Conservation (phyloP, 2,888 invertebrate species). For the Eledona agricola region DNA sequence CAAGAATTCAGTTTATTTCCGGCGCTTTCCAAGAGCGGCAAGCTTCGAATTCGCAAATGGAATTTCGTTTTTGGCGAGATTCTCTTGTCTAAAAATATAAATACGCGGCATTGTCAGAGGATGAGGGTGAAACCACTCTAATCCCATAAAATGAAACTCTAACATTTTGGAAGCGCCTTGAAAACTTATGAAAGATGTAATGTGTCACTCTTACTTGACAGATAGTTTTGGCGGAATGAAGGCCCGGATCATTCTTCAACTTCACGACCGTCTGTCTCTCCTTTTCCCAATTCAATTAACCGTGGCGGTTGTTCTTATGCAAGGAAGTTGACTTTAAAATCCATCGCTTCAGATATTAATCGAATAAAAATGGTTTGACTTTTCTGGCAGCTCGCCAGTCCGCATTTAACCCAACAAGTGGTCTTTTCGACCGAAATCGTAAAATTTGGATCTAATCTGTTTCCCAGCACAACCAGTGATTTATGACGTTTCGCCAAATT, state of each 20-base stretch:
- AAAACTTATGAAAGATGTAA: slow-evolving; percentile 41
- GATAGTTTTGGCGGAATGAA: slow-evolving; percentile 34
- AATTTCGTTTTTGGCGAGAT: slow-evolving; percentile 7
- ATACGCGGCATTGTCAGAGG: slow-evolving; percentile 24
- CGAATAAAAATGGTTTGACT: no score
- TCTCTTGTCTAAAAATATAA: slow-evolving; percentile 5
- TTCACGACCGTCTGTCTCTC: slow-evolving; percentile 35
- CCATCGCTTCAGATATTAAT: no score
- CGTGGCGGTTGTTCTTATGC: no score
- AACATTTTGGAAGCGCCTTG: slow-evolving; percentile 34
- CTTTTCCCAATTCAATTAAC: slow-evolving; percentile 37
- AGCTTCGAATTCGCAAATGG: slow-evolving; percentile 6
- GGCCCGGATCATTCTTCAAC: slow-evolving; percentile 38
- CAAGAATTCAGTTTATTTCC: neutral
- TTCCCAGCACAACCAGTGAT: no score
- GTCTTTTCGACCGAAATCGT: no score
- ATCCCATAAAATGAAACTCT: slow-evolving; percentile 35
- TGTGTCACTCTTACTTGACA: slow-evolving; percentile 38
- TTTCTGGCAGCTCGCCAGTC: no score
- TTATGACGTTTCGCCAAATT: no score
- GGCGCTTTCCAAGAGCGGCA: neutral
- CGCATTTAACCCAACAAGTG: no score
- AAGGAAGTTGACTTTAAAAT: no score
- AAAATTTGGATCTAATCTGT: no score
- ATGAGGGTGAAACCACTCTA: slow-evolving; percentile 24